Evolutionary conservation across 2,888 invertebrate genomes (phyloP), one percentile per base, ranked within the genome.

Genomic region (Andrena minutula): DNA sequence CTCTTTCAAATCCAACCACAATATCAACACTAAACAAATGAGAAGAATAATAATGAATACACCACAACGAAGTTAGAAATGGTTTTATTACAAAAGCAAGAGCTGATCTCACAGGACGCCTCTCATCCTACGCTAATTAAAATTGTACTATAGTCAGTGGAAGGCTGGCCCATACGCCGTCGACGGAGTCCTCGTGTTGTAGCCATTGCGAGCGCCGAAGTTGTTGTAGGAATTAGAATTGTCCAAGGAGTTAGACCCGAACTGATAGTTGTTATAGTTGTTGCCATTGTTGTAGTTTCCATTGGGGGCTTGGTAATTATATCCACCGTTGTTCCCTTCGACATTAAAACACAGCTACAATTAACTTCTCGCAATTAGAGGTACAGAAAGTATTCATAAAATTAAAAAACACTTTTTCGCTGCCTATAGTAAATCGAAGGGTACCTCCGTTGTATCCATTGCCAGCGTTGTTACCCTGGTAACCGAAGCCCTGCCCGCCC

Each of bases 131-230:
- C 20, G 16, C 49, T 32, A 66, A 51, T 56, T 70, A 2, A 16
- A 66, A 63, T 76, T 66, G 63, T 66, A 72, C 69, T 77, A 82
- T 32, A 12, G 12, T 85, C 84, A 92, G 77, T 89, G 91, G 83
- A 91, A 93, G 35, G 93, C 90, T 26, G 93, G 92, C n/a, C 93
- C 93, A 73, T 94, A 94, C 7, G 90, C 90, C 2, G 92, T 82
- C 70, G 91, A 89, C 4, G 92, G 89, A 2, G 56, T 64, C 51
- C 85, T 85, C 26, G 91, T 84, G 66, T 90, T 91, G 49, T 90
- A 91, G 73, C 87, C 90, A 35, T 89, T 90, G 12, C 91, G 84
- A 7, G 88, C 86, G 20, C 88, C 89, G 56, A 91, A 90, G 78
- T 86, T 81, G 47, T 87, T 88, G 84, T 89, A 89, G n/a, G n/a